Evolutionary conservation across 2,113 vertebrate genomes (phyloP).

Genomic region (Varanus komodoensis): DNA sequence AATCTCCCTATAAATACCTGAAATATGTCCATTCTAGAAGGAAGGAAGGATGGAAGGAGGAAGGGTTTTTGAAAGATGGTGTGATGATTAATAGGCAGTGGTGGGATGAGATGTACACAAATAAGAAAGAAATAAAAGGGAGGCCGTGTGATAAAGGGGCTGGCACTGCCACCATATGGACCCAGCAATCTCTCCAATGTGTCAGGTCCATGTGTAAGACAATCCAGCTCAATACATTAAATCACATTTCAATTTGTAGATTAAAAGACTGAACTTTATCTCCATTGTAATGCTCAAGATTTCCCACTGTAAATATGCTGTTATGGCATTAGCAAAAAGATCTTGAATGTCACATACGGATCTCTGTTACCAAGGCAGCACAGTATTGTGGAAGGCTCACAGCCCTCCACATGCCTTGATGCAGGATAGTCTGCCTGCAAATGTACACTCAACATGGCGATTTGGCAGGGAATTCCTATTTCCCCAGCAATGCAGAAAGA

Average conservation of each 20-base stretch:
- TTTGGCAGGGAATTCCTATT: slow-evolving; percentile 22
- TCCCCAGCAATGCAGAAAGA: neutral
- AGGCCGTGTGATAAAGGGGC: neutral
- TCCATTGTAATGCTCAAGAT: neutral
- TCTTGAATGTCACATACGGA: slow-evolving; percentile 19
- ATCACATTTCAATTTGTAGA: neutral
- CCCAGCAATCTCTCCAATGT: no score
- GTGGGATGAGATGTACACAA: neutral
- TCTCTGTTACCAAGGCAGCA: slow-evolving; percentile 57
- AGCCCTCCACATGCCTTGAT: neutral
- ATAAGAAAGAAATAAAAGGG: neutral
- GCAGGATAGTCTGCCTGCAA: neutral
- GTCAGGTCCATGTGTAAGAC: neutral
- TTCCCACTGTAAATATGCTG: slow-evolving; percentile 1
- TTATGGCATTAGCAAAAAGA: neutral
- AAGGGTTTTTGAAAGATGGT: no score
- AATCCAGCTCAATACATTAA: neutral
- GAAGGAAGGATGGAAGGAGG: neutral
- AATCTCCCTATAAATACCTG: neutral
- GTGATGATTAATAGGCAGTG: neutral
- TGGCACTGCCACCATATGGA: neutral
- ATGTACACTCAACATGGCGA: neutral
- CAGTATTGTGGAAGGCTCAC: neutral
- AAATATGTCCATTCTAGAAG: no score
- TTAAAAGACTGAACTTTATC: slow-evolving; percentile 20